Conservation (phyloP, 2,888 invertebrate species). For the Folsomia candida region DNA sequence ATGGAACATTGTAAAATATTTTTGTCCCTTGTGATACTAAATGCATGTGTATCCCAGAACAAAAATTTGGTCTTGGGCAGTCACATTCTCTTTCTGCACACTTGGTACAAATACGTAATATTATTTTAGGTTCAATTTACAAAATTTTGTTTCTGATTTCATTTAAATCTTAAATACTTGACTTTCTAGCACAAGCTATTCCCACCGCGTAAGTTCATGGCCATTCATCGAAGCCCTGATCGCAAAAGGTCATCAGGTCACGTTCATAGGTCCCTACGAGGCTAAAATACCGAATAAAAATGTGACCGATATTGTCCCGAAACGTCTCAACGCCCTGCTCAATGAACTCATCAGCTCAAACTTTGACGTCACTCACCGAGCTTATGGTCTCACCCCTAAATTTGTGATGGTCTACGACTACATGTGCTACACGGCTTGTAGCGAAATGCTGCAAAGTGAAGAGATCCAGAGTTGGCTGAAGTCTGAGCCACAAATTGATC, state of each 20-base stretch:
- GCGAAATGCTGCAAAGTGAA: slow-evolving; percentile 17
- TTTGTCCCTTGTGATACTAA: too few relatives aligned
- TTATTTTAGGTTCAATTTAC: not conserved
- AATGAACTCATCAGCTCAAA: slow-evolving; percentile 17
- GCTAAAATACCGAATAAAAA: slow-evolving; percentile 21
- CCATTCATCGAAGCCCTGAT: slow-evolving; percentile 29
- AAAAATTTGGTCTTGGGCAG: too few relatives aligned
- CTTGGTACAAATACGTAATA: not conserved
- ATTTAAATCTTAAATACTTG: not conserved
- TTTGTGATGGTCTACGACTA: slow-evolving; percentile 8
- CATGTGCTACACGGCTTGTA: slow-evolving; percentile 10
- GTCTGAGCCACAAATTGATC: slow-evolving; percentile 19
- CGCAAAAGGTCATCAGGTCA: slow-evolving; percentile 37
- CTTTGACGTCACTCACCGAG: slow-evolving; percentile 21
- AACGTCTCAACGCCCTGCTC: slow-evolving; percentile 17
- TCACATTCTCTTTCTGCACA: slow-evolving; percentile 2
- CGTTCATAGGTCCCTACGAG: slow-evolving; percentile 31
- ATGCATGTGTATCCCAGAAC: too few relatives aligned
- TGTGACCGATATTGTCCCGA: slow-evolving; percentile 23
- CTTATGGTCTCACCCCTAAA: slow-evolving; percentile 11
- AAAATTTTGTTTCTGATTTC: not conserved
- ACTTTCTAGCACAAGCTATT: slow-evolving; percentile 16
- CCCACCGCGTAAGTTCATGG: slow-evolving; percentile 37
- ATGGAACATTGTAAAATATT: too few relatives aligned
- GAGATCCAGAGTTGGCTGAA: slow-evolving; percentile 16